These are phyloP conservation scores for Dromaius novaehollandiae DNA, from an alignment of 2,113 vertebrate genomes.

Conservation along the genomic window DNA sequence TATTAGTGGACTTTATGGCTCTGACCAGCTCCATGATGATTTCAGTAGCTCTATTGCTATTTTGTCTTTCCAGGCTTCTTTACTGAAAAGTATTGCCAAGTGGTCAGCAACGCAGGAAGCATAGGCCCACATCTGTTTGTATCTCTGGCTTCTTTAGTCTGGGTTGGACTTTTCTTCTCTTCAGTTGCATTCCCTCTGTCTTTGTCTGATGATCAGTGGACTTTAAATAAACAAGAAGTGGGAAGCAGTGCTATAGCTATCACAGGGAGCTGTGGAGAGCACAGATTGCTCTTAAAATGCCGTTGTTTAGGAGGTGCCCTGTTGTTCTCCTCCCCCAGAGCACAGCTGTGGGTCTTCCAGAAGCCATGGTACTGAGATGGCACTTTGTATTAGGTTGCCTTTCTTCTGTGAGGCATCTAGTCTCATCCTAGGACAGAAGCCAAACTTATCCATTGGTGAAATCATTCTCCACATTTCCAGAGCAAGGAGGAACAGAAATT, in stretches of 20 bases:
- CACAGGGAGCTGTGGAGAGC: neutral
- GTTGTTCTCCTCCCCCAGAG: neutral
- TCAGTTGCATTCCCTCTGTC: neutral
- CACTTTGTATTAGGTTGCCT: neutral
- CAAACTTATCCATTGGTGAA: neutral
- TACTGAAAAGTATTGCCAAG: neutral
- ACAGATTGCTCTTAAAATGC: neutral
- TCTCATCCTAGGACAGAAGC: neutral
- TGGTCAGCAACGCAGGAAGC: neutral
- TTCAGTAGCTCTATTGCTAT: neutral
- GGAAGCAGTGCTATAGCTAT: neutral
- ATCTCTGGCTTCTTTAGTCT: neutral
- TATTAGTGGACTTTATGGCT: neutral
- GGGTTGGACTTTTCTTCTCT: neutral
- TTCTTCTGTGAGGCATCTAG: neutral
- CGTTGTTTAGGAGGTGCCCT: neutral
- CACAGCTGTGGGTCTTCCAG: neutral
- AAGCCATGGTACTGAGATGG: neutral
- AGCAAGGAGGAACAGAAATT: neutral
- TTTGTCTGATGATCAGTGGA: neutral
- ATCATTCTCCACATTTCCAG: neutral
- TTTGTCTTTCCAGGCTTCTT: neutral
- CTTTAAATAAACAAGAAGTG: neutral
- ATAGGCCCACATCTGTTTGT: neutral
- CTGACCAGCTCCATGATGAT: neutral